These are phyloP conservation scores for Miltochrista miniata DNA, from an alignment of 2,888 invertebrate species.

Conservation along the genomic window DNA sequence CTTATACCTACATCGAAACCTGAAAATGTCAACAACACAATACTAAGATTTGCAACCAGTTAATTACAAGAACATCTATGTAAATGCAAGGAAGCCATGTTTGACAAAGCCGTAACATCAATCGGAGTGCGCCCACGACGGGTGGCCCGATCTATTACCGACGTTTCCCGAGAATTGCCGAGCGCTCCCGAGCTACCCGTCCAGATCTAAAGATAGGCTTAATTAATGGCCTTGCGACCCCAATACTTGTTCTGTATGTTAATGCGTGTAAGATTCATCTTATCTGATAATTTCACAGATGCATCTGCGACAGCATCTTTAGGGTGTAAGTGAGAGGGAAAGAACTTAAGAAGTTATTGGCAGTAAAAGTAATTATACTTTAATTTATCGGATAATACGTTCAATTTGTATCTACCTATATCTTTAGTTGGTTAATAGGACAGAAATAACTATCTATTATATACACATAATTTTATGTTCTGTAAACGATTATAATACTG, in stretches of 20 bases:
- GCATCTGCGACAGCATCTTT: not conserved
- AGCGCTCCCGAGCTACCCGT: constrained; percentile 25
- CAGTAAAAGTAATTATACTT: not conserved
- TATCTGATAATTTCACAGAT: constrained; percentile 18
- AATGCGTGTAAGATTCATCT: constrained; percentile 26
- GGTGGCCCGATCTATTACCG: constrained; percentile 45
- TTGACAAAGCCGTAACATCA: not conserved
- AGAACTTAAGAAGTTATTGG: not conserved
- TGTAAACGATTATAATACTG: too few species aligned
- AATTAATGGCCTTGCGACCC: constrained; percentile 27
- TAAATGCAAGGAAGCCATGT: not conserved
- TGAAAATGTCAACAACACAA: too few species aligned
- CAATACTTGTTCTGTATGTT: constrained; percentile 28
- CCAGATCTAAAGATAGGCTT: constrained; percentile 33
- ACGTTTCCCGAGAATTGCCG: constrained; percentile 35
- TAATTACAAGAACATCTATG: too few species aligned
- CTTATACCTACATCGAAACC: not conserved
- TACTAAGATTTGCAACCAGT: too few species aligned
- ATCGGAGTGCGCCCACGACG: constrained; percentile 14
- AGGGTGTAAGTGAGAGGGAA: not conserved
- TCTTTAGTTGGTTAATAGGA: too few species aligned
- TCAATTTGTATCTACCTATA: too few species aligned
- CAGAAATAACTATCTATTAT: too few species aligned
- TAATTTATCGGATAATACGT: too few species aligned
- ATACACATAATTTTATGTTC: too few species aligned